Evolutionary conservation across 2,888 invertebrate species (phyloP).

Genomic region (Nephrotoma appendiculata): DNA sequence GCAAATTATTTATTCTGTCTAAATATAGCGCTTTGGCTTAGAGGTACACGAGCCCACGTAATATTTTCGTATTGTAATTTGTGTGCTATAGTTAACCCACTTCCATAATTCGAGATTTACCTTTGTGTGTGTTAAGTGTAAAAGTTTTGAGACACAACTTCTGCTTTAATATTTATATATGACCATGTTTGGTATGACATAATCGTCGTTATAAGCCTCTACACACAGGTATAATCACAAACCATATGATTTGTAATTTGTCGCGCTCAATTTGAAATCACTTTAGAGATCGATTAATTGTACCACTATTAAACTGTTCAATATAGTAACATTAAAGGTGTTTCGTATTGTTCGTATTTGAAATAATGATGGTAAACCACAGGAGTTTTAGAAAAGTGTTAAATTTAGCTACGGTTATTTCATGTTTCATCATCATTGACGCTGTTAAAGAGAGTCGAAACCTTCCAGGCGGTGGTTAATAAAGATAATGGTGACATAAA

Average conservation of each 20-base stretch:
- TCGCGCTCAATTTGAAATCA: background rate
- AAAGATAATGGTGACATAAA: too few species aligned
- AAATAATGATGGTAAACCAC: too few species aligned
- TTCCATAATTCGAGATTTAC: background rate
- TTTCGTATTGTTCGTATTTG: too few species aligned
- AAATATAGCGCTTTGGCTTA: background rate
- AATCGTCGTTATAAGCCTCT: background rate
- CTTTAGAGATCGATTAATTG: background rate
- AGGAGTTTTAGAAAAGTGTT: too few species aligned
- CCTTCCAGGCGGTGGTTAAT: too few species aligned
- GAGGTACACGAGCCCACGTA: background rate
- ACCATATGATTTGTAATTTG: background rate
- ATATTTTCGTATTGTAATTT: background rate
- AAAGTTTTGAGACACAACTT: background rate
- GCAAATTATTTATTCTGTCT: background rate
- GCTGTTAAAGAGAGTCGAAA: too few species aligned
- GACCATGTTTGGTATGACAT: background rate
- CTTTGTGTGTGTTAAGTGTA: background rate
- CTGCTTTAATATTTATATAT: background rate
- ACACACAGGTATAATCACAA: background rate
- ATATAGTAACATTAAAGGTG: background rate
- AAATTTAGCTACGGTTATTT: too few species aligned
- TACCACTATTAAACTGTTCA: background rate
- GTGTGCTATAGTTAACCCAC: background rate
- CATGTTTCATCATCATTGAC: too few species aligned